Conservation (phyloP, 2,888 invertebrate genomes). For the Cremastinae sp. region DNA sequence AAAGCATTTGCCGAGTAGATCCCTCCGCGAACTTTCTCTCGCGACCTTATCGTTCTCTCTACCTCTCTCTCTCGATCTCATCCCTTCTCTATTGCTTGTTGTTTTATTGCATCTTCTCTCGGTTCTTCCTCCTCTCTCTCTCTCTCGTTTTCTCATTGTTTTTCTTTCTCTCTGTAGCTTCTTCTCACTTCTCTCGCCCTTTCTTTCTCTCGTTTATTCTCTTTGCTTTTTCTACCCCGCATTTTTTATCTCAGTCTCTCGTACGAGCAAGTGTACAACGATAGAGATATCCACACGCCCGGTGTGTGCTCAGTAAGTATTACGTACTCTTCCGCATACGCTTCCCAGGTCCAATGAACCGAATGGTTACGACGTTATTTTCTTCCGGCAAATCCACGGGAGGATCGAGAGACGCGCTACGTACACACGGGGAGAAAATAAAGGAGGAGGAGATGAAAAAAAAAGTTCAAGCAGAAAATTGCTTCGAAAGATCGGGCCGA, state of each 20-base stretch:
- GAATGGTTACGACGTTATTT: slow-evolving; percentile 47
- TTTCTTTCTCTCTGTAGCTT: too few relatives aligned
- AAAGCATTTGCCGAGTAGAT: slow-evolving; percentile 41
- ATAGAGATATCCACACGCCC: slow-evolving; percentile 16
- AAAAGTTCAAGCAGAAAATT: slow-evolving; percentile 41
- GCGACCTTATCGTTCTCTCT: not conserved
- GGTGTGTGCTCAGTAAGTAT: slow-evolving; percentile 20
- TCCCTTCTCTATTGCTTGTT: slow-evolving; percentile 4
- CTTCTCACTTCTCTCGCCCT: not conserved
- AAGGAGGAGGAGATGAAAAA: slow-evolving; percentile 1
- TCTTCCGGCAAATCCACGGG: slow-evolving; percentile 42
- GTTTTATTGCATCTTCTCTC: not conserved
- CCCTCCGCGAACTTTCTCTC: slow-evolving; percentile 1
- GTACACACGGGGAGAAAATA: not conserved
- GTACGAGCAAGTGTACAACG: not conserved
- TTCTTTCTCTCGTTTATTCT: not conserved
- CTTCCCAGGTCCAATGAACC: slow-evolving; percentile 32
- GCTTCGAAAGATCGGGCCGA: slow-evolving; percentile 36
- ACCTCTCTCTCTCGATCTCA: not conserved
- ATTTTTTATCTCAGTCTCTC: not conserved
- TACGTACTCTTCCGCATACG: slow-evolving; percentile 49
- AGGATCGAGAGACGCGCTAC: not conserved
- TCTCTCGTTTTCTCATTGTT: slow-evolving; percentile 8
- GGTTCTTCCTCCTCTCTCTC: slow-evolving; percentile 1
- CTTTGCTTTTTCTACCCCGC: not conserved